Conservation (phyloP, 2,113 vertebrate genomes). For the Raja brachyura region DNA sequence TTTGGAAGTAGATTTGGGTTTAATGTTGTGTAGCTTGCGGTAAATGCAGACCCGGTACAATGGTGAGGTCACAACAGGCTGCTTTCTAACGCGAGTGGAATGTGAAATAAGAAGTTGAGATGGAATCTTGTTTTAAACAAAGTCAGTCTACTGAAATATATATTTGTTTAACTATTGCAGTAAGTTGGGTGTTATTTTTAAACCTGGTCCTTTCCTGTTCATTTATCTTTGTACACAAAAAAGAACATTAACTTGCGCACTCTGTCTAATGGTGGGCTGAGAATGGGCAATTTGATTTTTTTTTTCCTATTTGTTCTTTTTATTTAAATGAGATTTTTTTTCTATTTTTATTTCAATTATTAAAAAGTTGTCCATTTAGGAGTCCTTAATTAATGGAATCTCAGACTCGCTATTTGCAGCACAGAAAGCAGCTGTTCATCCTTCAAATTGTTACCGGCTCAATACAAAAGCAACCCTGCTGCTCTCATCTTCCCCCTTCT, state of each 20-base stretch:
- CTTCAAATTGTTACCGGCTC: too few species aligned
- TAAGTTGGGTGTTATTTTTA: not conserved
- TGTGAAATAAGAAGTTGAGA: not conserved
- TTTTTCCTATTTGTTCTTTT: not conserved
- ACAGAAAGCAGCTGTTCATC: too few species aligned
- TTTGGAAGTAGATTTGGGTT: not conserved
- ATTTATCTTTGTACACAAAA: not conserved
- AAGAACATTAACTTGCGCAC: not conserved
- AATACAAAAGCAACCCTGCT: too few species aligned
- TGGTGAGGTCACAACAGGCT: not conserved
- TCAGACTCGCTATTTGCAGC: too few species aligned
- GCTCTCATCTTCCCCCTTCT: too few species aligned
- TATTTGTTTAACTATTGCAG: not conserved
- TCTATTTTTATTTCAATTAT: not conserved
- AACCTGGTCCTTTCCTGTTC: not conserved
- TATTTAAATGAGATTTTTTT: not conserved
- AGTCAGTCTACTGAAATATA: not conserved
- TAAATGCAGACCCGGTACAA: not conserved
- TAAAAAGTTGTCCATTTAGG: not conserved
- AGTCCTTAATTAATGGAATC: not conserved
- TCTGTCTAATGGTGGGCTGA: not conserved
- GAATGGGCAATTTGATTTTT: not conserved
- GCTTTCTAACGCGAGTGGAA: not conserved
- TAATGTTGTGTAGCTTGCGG: not conserved
- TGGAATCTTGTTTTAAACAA: not conserved